A percentile compares a stretch with the other conserved stretches of the same genome.
These are phyloP conservation scores for Drosophila kikkawai DNA, from an alignment of 1,140 invertebrate species.

Conservation along the genomic window DNA sequence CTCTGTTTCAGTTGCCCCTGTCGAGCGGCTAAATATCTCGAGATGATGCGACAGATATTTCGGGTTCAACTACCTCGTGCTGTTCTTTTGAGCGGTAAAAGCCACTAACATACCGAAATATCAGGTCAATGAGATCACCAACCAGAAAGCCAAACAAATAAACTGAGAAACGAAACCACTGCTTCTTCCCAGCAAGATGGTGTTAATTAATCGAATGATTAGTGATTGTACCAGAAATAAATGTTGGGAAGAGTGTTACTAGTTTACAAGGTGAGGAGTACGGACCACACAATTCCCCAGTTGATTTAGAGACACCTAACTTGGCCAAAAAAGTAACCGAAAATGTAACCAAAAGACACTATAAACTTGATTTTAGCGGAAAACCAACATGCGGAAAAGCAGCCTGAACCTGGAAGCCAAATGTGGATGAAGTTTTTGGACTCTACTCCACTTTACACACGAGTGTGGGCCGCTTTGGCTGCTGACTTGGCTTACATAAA, in stretches of 20 bases:
- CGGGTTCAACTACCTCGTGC: slow-evolving; percentile 50
- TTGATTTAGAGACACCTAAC: slow-evolving; percentile 57
- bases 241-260: slow-evolving; percentile 40
- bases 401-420: slow-evolving; percentile 72
- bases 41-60: slow-evolving; percentile 76
- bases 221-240: slow-evolving; percentile 33
- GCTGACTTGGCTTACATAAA: slow-evolving; percentile 73
- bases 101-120: slow-evolving; percentile 8
- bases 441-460: slow-evolving; percentile 44
- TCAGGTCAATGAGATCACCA: slow-evolving; percentile 21
- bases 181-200: slow-evolving; percentile 33
- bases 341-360: slow-evolving; percentile 23
- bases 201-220: slow-evolving; percentile 35
- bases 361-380: slow-evolving; percentile 48
- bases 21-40: slow-evolving; percentile 51
- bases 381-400: slow-evolving; percentile 75
- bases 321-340: slow-evolving; percentile 54
- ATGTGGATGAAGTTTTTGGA: slow-evolving; percentile 66
- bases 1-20: slow-evolving; percentile 41
- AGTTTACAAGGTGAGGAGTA: slow-evolving; percentile 41
- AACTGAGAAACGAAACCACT: neutral
- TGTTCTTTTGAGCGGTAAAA: slow-evolving; percentile 21
- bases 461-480: slow-evolving; percentile 66
- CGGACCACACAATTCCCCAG: slow-evolving; percentile 50
- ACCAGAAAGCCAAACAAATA: neutral